Evolutionary conservation across 92 coral and sea anemone species (phyloP).

Genomic region (Porites cylindrica): DNA sequence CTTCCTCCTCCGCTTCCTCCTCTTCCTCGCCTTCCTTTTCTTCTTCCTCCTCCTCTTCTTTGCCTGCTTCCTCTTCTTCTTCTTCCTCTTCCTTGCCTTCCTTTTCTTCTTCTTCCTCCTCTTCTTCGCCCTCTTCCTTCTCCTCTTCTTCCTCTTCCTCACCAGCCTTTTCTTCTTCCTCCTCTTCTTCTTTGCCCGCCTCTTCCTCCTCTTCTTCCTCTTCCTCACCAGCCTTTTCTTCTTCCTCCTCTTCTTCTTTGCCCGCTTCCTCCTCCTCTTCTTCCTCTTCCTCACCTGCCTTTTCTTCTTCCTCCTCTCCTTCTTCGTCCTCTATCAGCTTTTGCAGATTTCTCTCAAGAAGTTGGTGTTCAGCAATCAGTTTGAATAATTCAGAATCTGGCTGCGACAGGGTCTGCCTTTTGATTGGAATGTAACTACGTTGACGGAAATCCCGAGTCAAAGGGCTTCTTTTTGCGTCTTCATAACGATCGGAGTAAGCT

Average conservation of each 20-base stretch:
- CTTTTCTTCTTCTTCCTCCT: constrained; percentile 5
- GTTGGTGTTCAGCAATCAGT: background rate
- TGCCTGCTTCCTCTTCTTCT: background rate
- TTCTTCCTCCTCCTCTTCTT: background rate
- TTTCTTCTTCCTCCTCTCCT: constrained; percentile 28
- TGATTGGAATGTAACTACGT: background rate
- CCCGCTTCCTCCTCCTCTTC: constrained; percentile 31
- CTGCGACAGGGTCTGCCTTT: background rate
- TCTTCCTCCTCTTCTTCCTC: constrained; percentile 26
- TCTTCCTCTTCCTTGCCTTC: constrained; percentile 9
- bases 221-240: constrained; percentile 7
- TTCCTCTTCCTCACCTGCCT: constrained; percentile 22
- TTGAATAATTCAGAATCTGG: background rate
- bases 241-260: constrained; percentile 22
- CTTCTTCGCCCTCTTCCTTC: constrained; percentile 11
- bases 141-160: constrained; percentile 1
- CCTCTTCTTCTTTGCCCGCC: constrained; percentile 13
- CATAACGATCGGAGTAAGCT: constrained; percentile 1
- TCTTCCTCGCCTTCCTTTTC: background rate
- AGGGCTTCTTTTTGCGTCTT: background rate
- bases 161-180: constrained; percentile 15
- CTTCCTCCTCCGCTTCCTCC: background rate
- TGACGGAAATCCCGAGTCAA: background rate
- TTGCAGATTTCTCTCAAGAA: background rate
- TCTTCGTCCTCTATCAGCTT: background rate